Conservation (phyloP, 1,140 invertebrate genomes). For the Pemphigus obesinymphae region DNA sequence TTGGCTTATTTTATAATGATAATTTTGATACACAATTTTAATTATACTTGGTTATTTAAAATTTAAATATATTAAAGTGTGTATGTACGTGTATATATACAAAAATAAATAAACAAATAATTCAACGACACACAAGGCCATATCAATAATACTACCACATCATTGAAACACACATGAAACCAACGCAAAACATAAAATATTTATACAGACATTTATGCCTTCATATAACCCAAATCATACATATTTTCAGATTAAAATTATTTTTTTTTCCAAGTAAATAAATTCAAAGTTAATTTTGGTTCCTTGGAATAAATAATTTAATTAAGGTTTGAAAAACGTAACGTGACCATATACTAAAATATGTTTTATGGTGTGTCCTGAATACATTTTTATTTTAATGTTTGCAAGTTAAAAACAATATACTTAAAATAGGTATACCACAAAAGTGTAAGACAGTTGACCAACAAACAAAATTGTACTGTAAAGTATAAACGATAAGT, state of each 20-base stretch:
- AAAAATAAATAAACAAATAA: not conserved
- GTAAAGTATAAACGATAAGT: not conserved
- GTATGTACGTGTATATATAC: not conserved
- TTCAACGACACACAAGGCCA: conserved; percentile 14
- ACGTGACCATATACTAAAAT: conserved; percentile 17
- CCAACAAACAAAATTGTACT: conserved; percentile 5
- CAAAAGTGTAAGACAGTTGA: conserved; percentile 25
- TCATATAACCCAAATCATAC: conserved; percentile 15
- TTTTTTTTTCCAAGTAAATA: not conserved
- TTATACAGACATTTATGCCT: conserved; percentile 38
- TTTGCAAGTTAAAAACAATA: not conserved
- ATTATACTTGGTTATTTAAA: no score
- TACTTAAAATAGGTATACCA: not conserved
- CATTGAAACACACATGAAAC: conserved; percentile 20
- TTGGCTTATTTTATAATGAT: no score
- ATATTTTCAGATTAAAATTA: not conserved
- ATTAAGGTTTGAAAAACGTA: not conserved
- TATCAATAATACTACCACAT: conserved; percentile 32
- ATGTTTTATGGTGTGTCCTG: conserved; percentile 14
- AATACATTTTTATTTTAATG: not conserved
- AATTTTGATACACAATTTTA: no score
- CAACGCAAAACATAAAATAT: conserved; percentile 12
- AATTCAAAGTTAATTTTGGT: conserved; percentile 13
- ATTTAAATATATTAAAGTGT: not conserved
- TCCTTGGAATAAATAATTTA: not conserved